Percentiles rank a stretch among this genome's conserved stretches.
These are phyloP conservation scores for Hippocampus comes DNA, from an alignment of 2,113 vertebrate species.

Conservation along the genomic window DNA sequence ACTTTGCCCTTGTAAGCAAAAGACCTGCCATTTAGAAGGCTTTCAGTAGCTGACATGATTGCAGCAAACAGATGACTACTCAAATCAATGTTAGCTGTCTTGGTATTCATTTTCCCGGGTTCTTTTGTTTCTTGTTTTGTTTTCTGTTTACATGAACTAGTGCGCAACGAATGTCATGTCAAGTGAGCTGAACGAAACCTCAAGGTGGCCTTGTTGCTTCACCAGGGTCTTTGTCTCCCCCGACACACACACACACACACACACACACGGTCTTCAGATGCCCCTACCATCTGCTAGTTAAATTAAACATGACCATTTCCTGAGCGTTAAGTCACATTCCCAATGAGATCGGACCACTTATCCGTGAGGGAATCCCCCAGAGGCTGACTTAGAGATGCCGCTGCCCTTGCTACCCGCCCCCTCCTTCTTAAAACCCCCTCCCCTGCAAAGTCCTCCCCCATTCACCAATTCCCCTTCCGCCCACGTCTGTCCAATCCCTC, in stretches of 20 bases:
- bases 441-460: conserved; percentile 21
- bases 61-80: not conserved
- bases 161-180: conserved; percentile 21
- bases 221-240: conserved; percentile 50
- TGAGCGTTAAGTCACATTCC: conserved; percentile 73
- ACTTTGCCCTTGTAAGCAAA: not conserved
- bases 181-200: conserved; percentile 40
- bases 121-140: conserved; percentile 11
- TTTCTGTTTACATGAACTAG: conserved; percentile 46
- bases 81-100: not conserved
- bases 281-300: conserved; percentile 75
- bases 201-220: conserved; percentile 63
- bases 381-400: conserved; percentile 61
- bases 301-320: conserved; percentile 81
- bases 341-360: conserved; percentile 71
- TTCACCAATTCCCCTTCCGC: conserved; percentile 20
- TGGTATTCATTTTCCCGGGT: not conserved
- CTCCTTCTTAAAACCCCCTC: conserved; percentile 17
- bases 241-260: not conserved
- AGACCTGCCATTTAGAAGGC: not conserved
- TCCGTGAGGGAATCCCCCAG: conserved; percentile 68
- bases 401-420: conserved; percentile 35
- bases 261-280: conserved; percentile 39
- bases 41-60: not conserved
- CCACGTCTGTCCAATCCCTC: conserved; percentile 25